Evolutionary conservation across 2,797 vertebrate species (phyloP).

Genomic region (Propithecus deckenii): DNA sequence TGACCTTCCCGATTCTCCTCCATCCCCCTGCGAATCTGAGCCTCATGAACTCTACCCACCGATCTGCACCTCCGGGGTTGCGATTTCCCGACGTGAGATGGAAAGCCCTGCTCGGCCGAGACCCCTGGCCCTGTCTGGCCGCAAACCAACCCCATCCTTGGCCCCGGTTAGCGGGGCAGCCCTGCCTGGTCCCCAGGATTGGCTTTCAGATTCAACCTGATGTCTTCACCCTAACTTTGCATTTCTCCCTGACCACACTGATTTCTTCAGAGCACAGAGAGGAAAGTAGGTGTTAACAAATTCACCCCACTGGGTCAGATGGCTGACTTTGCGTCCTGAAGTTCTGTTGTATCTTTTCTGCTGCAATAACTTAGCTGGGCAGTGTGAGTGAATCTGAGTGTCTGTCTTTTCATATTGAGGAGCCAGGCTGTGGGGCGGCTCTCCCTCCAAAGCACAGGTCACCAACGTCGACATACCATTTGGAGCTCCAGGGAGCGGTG

Average conservation of each 20-base stretch:
- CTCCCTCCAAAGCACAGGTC: background rate
- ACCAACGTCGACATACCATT: rapidly evolving
- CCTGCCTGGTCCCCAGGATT: background rate
- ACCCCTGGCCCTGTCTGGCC: too few relatives aligned
- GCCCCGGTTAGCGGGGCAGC: rapidly evolving
- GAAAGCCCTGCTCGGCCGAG: background rate
- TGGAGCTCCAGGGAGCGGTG: too few relatives aligned
- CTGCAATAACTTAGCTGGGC: background rate
- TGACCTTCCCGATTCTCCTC: background rate
- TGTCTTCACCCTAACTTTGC: too few relatives aligned
- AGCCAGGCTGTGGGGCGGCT: too few relatives aligned
- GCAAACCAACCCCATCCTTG: background rate
- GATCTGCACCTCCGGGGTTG: background rate
- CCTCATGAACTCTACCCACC: background rate
- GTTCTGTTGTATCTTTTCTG: background rate
- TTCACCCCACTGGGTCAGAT: rapidly evolving
- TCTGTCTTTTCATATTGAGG: rapidly evolving
- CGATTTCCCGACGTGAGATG: background rate
- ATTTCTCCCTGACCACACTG: rapidly evolving
- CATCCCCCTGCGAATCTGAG: background rate
- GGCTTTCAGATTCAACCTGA: background rate
- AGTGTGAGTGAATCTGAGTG: rapidly evolving
- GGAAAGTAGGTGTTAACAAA: background rate
- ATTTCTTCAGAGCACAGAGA: background rate
- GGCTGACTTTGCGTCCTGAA: rapidly evolving